Percentiles rank a stretch among this genome's conserved stretches.
These are phyloP conservation scores for Emydocephalus ijimae DNA, from an alignment of 2,113 vertebrate species.

Conservation along the genomic window DNA sequence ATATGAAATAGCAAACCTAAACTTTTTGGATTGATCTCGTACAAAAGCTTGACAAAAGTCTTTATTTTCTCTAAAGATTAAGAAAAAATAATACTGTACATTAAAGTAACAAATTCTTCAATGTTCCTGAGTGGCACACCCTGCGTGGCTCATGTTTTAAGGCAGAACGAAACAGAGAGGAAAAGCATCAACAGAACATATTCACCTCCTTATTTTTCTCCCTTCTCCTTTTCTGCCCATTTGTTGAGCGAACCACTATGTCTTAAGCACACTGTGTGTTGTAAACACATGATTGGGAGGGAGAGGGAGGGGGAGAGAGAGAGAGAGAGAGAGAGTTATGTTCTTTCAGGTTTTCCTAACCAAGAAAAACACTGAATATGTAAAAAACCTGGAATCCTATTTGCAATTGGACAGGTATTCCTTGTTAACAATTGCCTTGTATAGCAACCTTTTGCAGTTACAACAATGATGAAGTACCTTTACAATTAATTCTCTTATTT, in stretches of 20 bases:
- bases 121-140: neutral
- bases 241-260: neutral
- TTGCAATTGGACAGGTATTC: neutral
- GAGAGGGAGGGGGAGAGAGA: no score
- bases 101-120: neutral
- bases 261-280: neutral
- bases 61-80: no score
- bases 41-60: neutral
- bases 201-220: neutral
- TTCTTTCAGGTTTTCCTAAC: neutral
- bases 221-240: neutral
- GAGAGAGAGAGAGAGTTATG: no score
- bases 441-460: neutral
- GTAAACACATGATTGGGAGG: no score
- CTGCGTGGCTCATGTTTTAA: neutral
- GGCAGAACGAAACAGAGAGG: neutral
- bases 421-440: neutral
- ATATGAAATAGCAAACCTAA: fast-evolving
- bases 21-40: neutral
- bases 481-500: neutral
- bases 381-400: neutral
- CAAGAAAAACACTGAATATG: neutral
- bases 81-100: neutral
- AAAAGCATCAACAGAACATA: neutral
- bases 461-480: neutral